Evolutionary conservation across 2,797 vertebrate species (phyloP).

Genomic region (Enteromius radiatus): DNA sequence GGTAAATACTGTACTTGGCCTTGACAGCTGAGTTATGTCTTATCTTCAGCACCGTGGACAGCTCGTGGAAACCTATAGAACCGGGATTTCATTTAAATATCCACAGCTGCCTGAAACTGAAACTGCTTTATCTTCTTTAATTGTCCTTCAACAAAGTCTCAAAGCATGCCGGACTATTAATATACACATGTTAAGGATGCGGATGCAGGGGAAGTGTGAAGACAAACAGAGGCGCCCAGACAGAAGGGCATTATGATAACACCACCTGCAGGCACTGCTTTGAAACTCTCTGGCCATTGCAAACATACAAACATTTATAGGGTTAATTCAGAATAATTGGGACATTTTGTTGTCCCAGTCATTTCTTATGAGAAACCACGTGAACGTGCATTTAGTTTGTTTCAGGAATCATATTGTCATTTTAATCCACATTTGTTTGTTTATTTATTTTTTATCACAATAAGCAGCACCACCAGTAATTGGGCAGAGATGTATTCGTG

Average conservation of each 20-base stretch:
- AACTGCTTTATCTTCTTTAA: neutral
- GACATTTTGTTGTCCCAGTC: neutral
- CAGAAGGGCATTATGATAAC: neutral
- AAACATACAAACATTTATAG: neutral
- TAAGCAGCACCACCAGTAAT: neutral
- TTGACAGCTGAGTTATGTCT: constrained; percentile 1
- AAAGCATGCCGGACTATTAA: neutral
- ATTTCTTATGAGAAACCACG: neutral
- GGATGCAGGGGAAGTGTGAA: neutral
- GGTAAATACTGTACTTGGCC: neutral
- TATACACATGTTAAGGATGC: neutral
- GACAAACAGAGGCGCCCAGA: neutral
- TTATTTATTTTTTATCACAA: neutral
- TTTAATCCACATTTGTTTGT: neutral
- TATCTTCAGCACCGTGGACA: constrained; percentile 53
- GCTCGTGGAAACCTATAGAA: constrained; percentile 23
- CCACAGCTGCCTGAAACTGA: neutral
- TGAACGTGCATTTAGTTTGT: neutral
- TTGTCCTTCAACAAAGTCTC: neutral
- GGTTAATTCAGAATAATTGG: neutral
- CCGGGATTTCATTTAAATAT: neutral
- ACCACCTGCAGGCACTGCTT: neutral
- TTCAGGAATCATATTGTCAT: neutral
- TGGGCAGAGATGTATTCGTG: neutral
- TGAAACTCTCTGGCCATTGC: neutral